These are phyloP conservation scores for Cygnus olor DNA, from an alignment of 2,797 vertebrate genomes.

Conservation along the genomic window DNA sequence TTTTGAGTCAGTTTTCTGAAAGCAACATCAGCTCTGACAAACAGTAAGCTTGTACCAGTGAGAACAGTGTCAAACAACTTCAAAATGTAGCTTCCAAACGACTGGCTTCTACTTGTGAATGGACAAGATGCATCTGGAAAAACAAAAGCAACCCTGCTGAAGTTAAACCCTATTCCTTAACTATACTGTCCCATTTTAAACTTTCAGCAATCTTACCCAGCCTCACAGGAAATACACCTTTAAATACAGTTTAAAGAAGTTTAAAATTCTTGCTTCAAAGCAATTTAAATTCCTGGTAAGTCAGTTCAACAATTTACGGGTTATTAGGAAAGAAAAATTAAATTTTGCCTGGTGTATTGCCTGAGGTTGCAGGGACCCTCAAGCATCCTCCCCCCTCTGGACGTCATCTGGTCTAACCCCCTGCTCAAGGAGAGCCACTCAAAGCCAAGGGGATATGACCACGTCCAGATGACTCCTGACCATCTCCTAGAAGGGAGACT, in stretches of 20 bases:
- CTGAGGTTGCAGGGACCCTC: neutral
- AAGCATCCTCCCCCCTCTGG: neutral
- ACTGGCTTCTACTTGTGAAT: neutral
- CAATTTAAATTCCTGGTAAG: slow-evolving; percentile 26
- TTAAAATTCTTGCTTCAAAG: slow-evolving; percentile 39
- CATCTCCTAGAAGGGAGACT: neutral
- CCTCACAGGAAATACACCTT: neutral
- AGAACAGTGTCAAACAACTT: neutral
- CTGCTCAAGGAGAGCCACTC: neutral
- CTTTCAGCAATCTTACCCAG: neutral
- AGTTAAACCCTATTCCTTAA: neutral
- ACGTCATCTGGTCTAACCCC: neutral
- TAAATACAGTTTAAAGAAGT: neutral
- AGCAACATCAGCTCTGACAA: neutral
- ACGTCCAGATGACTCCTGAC: neutral
- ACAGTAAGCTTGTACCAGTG: neutral
- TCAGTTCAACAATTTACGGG: slow-evolving; percentile 38
- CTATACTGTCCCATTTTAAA: neutral
- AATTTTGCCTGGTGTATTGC: neutral
- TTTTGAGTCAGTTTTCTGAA: neutral
- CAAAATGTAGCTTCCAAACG: neutral
- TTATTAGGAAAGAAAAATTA: slow-evolving; percentile 35
- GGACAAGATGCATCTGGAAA: neutral
- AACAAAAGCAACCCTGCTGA: neutral
- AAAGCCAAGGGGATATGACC: too few relatives aligned